These are phyloP conservation scores for Ancistrus triradiatus DNA, from an alignment of 2,113 vertebrate genomes.

Conservation along the genomic window DNA sequence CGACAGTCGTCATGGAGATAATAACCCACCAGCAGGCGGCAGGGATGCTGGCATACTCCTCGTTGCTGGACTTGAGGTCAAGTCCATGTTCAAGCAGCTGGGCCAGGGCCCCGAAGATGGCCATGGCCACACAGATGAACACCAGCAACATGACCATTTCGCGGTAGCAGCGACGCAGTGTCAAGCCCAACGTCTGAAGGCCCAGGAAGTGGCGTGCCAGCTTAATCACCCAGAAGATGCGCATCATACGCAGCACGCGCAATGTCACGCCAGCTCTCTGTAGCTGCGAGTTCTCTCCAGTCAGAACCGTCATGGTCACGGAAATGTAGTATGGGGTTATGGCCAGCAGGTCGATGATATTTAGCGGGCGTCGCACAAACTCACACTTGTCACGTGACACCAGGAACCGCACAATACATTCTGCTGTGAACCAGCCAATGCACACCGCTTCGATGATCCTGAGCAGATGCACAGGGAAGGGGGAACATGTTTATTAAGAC, in stretches of 20 bases:
- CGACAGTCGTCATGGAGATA: slow-evolving; percentile 98
- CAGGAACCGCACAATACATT: slow-evolving; percentile 91
- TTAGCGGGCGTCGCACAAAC: slow-evolving; percentile 90
- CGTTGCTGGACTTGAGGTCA: slow-evolving; percentile 84
- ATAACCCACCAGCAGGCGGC: slow-evolving; percentile 98
- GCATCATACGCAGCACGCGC: slow-evolving; percentile 89
- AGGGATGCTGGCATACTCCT: slow-evolving; percentile 93
- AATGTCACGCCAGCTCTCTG: slow-evolving; percentile 91
- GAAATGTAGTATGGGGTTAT: slow-evolving; percentile 94
- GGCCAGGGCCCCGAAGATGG: slow-evolving; percentile 90
- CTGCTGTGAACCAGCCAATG: slow-evolving; percentile 96
- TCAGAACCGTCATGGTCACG: slow-evolving; percentile 82
- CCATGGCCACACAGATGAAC: slow-evolving; percentile 95
- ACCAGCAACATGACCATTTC: slow-evolving; percentile 97
- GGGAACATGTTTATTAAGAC: slow-evolving; percentile 14
- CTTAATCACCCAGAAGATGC: slow-evolving; percentile 98
- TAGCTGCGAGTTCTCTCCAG: slow-evolving; percentile 90
- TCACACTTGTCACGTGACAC: slow-evolving; percentile 93
- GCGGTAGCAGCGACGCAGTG: slow-evolving; percentile 89
- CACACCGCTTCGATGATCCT: slow-evolving; percentile 97
- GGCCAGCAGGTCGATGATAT: slow-evolving; percentile 94
- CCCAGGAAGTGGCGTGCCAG: slow-evolving; percentile 94
- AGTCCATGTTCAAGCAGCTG: slow-evolving; percentile 93
- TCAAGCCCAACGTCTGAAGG: slow-evolving; percentile 93
- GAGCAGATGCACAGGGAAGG: slow-evolving; percentile 33